These are phyloP conservation scores for Catharus ustulatus DNA, from an alignment of 2,797 vertebrate genomes.

Conservation along the genomic window DNA sequence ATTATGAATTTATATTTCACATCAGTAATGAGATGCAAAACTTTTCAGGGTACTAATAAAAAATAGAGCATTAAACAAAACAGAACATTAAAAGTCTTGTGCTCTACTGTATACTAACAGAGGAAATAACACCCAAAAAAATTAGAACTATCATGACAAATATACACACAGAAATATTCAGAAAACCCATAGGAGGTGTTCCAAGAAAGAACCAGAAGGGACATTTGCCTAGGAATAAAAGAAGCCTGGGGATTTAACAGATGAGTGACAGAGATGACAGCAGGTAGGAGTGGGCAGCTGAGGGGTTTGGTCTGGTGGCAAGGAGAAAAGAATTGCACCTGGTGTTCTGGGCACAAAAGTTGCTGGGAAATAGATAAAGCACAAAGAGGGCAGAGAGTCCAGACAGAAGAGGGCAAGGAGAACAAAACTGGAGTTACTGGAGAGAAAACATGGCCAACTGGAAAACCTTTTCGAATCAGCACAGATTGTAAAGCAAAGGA, in stretches of 20 bases:
- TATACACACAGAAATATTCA: background rate
- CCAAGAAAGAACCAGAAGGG: slow-evolving; percentile 61
- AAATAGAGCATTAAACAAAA: background rate
- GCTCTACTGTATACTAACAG: background rate
- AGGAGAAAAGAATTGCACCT: slow-evolving; percentile 34
- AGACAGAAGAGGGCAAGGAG: slow-evolving; percentile 18
- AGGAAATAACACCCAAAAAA: background rate
- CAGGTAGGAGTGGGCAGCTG: slow-evolving; percentile 56
- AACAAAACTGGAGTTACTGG: background rate
- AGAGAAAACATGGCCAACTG: background rate
- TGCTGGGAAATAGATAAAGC: slow-evolving; percentile 21
- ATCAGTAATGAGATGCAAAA: background rate
- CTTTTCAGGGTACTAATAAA: background rate
- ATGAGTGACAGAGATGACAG: slow-evolving; percentile 55
- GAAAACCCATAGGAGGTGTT: background rate
- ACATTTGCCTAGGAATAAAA: slow-evolving; percentile 52
- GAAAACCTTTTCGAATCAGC: background rate
- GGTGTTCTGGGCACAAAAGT: slow-evolving; percentile 49
- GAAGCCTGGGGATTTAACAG: slow-evolving; percentile 66
- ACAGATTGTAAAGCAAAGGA: background rate
- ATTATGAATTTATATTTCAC: background rate
- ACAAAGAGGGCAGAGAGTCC: slow-evolving; percentile 5
- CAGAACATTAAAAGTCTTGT: background rate
- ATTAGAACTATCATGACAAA: background rate
- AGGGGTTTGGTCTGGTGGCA: slow-evolving; percentile 32